Percentiles rank a stretch among this genome's conserved stretches.
Evolutionary conservation across 2,888 invertebrate genomes (phyloP).

Genomic region (Synergus laeviventris): DNA sequence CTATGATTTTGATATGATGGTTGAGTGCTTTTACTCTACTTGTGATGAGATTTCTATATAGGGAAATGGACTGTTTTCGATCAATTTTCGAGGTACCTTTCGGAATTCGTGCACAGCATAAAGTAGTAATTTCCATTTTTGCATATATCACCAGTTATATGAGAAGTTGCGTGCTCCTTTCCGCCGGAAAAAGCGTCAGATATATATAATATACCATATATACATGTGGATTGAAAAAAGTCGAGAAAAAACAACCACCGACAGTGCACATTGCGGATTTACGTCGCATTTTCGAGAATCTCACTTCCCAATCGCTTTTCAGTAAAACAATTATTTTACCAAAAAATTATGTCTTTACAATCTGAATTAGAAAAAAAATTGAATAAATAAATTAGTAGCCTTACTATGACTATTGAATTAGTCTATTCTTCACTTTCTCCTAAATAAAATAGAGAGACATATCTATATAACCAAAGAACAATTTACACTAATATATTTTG

Average conservation of each 20-base stretch:
- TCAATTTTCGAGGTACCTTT: neutral
- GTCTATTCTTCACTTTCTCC: too few species aligned
- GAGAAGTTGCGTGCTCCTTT: neutral
- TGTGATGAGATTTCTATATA: neutral
- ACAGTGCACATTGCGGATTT: neutral
- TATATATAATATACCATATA: neutral
- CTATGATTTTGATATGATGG: conserved; percentile 2
- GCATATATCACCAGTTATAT: neutral
- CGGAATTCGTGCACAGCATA: too few species aligned
- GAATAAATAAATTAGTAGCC: too few species aligned
- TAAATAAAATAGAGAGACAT: too few species aligned
- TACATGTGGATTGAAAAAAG: neutral
- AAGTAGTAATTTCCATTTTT: neutral
- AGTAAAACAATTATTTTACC: too few species aligned
- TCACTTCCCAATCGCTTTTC: too few species aligned
- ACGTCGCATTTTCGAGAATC: too few species aligned
- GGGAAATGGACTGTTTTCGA: neutral
- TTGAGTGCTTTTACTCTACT: conserved; percentile 2
- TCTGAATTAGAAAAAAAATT: too few species aligned
- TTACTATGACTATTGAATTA: too few species aligned
- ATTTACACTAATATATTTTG: too few species aligned
- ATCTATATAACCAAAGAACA: too few species aligned
- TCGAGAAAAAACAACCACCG: neutral
- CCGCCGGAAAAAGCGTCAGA: neutral
- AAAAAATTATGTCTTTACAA: too few species aligned